A percentile compares a stretch with the other conserved stretches of the same genome.
Conservation (phyloP, 2,113 vertebrate species). For the Natator depressus region DNA sequence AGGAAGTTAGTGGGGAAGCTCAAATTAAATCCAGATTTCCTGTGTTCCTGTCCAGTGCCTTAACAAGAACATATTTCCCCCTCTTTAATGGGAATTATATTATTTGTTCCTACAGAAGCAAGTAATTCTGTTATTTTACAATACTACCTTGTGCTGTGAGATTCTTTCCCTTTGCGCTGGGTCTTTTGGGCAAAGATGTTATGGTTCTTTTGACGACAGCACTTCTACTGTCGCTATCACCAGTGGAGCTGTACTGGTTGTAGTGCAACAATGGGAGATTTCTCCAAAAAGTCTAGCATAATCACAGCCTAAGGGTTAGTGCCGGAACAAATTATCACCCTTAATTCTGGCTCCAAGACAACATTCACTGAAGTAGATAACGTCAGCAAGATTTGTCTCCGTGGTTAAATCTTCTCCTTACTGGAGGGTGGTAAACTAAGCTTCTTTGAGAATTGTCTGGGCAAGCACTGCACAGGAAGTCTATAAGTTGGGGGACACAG, state of each 20-base stretch:
- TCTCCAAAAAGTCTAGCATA: background rate
- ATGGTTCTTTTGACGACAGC: background rate
- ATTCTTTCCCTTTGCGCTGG: background rate
- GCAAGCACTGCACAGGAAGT: background rate
- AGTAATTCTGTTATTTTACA: background rate
- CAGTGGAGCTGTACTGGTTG: background rate
- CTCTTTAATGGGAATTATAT: background rate
- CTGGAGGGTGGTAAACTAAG: background rate
- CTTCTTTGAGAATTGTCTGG: conserved; percentile 4
- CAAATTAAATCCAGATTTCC: background rate
- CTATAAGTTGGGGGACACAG: accelerated
- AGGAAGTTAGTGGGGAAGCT: background rate
- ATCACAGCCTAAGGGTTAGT: background rate
- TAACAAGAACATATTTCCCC: background rate
- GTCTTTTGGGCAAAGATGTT: background rate
- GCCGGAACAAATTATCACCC: background rate
- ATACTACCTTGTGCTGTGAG: background rate
- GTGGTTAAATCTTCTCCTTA: conserved; percentile 25
- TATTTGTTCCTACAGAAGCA: accelerated
- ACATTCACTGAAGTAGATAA: conserved; percentile 38
- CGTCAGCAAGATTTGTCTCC: conserved; percentile 35
- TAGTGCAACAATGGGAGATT: background rate
- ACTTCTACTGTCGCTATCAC: background rate
- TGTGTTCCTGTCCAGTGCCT: background rate
- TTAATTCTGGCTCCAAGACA: conserved; percentile 44